phyloP scores from a whole-genome alignment of 2,113 vertebrate species.

The Poicephalus meyeri region DNA sequence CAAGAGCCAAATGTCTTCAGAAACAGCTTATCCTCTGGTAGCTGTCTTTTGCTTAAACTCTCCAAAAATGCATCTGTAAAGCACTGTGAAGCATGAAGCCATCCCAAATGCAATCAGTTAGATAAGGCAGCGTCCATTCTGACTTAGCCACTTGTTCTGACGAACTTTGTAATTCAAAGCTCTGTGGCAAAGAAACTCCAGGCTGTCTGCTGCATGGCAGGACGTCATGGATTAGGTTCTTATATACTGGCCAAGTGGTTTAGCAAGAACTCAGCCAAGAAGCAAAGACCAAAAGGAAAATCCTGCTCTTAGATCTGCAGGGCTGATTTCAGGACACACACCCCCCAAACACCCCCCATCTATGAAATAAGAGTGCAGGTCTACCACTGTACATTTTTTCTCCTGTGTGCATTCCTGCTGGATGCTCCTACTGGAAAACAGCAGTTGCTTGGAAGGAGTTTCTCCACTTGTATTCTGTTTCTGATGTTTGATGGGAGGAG shows the following conservation, averaged over 20 bases:
- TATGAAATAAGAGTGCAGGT: background rate
- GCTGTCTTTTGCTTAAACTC: constrained; percentile 8
- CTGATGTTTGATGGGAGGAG: background rate
- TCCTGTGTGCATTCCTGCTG: background rate
- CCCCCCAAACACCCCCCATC: background rate
- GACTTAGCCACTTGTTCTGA: background rate
- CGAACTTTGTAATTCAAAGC: background rate
- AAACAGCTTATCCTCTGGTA: constrained; percentile 52
- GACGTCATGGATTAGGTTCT: background rate
- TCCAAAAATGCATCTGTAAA: constrained; percentile 8
- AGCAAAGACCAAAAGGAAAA: background rate
- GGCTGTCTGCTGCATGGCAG: background rate
- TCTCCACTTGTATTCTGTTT: background rate
- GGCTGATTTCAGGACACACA: background rate
- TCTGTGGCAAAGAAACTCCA: background rate
- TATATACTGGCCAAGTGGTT: background rate
- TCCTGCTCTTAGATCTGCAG: background rate
- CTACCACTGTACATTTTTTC: background rate
- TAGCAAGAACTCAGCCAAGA: background rate
- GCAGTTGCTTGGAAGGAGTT: background rate
- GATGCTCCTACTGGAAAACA: background rate
- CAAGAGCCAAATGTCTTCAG: constrained; percentile 55
- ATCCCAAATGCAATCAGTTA: constrained; percentile 36
- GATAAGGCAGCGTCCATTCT: background rate
- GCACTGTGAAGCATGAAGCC: constrained; percentile 2